Evolutionary conservation across 2,797 vertebrate genomes (phyloP), one percentile per base, ranked within the genome.

Genomic region (Rhadinocentrus ornatus): DNA sequence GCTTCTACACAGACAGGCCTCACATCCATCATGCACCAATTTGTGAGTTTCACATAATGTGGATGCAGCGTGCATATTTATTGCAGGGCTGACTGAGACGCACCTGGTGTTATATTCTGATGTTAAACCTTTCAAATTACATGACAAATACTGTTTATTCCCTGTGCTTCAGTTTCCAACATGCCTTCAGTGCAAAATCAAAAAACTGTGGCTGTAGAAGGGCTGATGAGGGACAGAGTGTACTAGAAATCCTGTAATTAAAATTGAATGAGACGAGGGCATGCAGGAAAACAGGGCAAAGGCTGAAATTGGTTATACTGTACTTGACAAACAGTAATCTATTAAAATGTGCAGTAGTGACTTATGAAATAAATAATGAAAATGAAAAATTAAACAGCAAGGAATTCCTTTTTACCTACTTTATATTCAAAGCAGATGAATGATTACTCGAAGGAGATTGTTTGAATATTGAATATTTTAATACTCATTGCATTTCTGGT

Each of bases 391-490:
- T 27, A 72, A 70, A 73, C 16, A 0, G 11, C 2, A 15, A 16
- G 50, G 46, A 60, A 55, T 57, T 22, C 22, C 44, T 27, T 37
- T 52, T 24, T 3, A 13, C 57, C 57, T 59, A 13, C 68, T 87
- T 75, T 67, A 58, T 66, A 85, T 73, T 81, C 35, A 61, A 84
- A 57, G 22, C 29, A 13, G 66, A 71, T 52, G 8, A 64, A 59
- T 20, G 31, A 57, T 75, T 83, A 53, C 71, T 67, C 10, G 4
- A 61, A 2, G 65, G 62, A 66, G 69, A 73, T 63, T 52, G 52
- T 71, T 84, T 74, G 66, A 48, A 56, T 70, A 73, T 60, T 80
- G 12, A 81, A 85, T 88, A 88, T 86, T 87, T 82, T 22, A 83
- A 50, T n/a, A 72, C 18, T 76, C 54, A 27, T 35, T 83, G 73